Conservation (phyloP, 2,113 vertebrate species). For the Tenebrosternarchus preto region DNA sequence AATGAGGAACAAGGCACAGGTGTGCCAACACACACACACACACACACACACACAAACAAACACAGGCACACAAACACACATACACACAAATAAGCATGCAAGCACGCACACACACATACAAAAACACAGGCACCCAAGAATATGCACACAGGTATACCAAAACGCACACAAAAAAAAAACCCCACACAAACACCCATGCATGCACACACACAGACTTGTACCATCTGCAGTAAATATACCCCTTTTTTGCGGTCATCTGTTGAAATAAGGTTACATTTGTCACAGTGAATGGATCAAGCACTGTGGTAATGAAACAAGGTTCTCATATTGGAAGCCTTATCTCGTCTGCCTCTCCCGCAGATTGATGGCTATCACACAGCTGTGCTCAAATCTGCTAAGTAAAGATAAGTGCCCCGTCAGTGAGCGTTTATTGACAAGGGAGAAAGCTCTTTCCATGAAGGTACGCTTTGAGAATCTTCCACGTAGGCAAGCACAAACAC, state of each 20-base stretch:
- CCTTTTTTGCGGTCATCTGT: constrained; percentile 3
- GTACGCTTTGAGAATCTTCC: constrained; percentile 36
- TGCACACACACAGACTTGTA: background rate
- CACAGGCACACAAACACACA: background rate
- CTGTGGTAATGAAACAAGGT: constrained; percentile 43
- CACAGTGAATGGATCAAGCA: constrained; percentile 40
- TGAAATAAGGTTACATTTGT: constrained; percentile 41
- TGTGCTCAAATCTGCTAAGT: constrained; percentile 68
- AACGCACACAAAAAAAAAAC: background rate
- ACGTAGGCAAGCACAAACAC: constrained; percentile 14
- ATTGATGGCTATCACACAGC: constrained; percentile 44
- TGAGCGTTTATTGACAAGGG: constrained; percentile 39
- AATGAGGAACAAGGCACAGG: constrained; percentile 22
- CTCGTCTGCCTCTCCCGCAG: constrained; percentile 32
- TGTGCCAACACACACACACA: background rate
- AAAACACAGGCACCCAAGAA: too few species aligned
- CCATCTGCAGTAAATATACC: background rate
- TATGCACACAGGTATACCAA: background rate
- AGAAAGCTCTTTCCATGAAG: constrained; percentile 33
- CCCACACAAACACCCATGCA: background rate
- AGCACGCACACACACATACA: background rate
- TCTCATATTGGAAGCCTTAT: constrained; percentile 39
- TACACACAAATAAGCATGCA: too few species aligned
- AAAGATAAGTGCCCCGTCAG: constrained; percentile 68
- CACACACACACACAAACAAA: background rate